phyloP scores from a whole-genome alignment of 2,888 invertebrate species.

The Bruchidius siliquastri region DNA sequence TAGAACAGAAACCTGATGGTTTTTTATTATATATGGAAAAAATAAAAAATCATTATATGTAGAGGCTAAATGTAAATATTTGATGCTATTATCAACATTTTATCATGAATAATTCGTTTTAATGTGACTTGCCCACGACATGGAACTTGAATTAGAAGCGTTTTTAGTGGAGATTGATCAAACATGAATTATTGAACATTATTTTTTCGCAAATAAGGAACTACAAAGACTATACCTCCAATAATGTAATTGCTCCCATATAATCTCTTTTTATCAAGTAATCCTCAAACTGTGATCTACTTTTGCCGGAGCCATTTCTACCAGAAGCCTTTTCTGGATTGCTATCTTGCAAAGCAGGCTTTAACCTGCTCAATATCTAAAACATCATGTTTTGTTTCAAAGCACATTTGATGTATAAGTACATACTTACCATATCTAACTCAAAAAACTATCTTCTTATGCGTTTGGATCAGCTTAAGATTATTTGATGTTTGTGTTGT shows the following conservation, averaged over 20 bases:
- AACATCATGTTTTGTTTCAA: constrained; percentile 19
- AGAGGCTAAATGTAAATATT: too few species aligned
- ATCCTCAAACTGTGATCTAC: constrained; percentile 80
- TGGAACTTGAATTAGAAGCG: too few species aligned
- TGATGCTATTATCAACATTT: too few species aligned
- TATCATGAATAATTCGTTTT: too few species aligned
- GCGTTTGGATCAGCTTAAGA: neutral
- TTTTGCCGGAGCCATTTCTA: constrained; percentile 41
- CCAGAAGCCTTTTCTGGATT: constrained; percentile 35
- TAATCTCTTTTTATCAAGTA: constrained; percentile 88
- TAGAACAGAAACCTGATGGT: too few species aligned
- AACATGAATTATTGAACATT: too few species aligned
- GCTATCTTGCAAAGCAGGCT: constrained; percentile 63
- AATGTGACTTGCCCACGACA: too few species aligned
- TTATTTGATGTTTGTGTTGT: neutral
- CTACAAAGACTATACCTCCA: constrained; percentile 63
- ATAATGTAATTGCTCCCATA: constrained; percentile 85
- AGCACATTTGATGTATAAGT: neutral
- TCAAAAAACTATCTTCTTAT: neutral
- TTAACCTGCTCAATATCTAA: constrained; percentile 77
- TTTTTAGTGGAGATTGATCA: too few species aligned
- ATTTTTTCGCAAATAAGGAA: too few species aligned
- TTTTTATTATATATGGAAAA: too few species aligned
- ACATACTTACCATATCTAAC: neutral
- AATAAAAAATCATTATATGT: too few species aligned